A percentile compares a stretch with the other conserved stretches of the same genome.
phyloP scores from a whole-genome alignment of 2,888 invertebrate species.

The Alitta virens region DNA sequence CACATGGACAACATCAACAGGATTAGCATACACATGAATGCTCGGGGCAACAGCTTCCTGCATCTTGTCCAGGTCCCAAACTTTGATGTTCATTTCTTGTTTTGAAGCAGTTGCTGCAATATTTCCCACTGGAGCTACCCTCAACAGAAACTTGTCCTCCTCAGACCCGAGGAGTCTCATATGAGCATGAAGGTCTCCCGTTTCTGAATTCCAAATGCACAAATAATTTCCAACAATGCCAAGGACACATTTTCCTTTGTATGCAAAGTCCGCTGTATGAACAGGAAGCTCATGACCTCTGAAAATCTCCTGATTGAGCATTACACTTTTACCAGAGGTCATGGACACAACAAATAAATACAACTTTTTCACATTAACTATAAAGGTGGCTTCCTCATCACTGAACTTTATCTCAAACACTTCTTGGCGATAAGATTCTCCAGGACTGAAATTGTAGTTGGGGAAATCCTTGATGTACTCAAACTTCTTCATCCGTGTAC shows the following conservation, averaged over 20 bases:
- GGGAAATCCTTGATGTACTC: slow-evolving; percentile 21
- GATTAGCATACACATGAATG: slow-evolving; percentile 25
- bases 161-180: slow-evolving; percentile 9
- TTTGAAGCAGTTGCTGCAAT: slow-evolving; percentile 25
- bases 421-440: slow-evolving; percentile 19
- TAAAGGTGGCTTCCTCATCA: slow-evolving; percentile 15
- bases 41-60: slow-evolving; percentile 4
- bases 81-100: slow-evolving; percentile 30
- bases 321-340: slow-evolving; percentile 2
- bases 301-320: slow-evolving; percentile 5
- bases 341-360: slow-evolving; percentile 23
- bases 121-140: slow-evolving; percentile 22
- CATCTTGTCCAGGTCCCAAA: slow-evolving; percentile 30
- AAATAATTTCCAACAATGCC: slow-evolving; percentile 7
- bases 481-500: slow-evolving; percentile 15
- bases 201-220: slow-evolving; percentile 7
- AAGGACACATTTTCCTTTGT: slow-evolving; percentile 21
- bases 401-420: slow-evolving; percentile 27
- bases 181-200: slow-evolving; percentile 2
- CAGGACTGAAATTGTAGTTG: slow-evolving; percentile 1
- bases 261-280: slow-evolving; percentile 18
- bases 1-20: slow-evolving; percentile 25
- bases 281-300: background rate
- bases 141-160: slow-evolving; percentile 20
- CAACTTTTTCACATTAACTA: slow-evolving; percentile 20